Conservation (phyloP, 2,797 vertebrate species). For the Gymnocypris eckloni region DNA sequence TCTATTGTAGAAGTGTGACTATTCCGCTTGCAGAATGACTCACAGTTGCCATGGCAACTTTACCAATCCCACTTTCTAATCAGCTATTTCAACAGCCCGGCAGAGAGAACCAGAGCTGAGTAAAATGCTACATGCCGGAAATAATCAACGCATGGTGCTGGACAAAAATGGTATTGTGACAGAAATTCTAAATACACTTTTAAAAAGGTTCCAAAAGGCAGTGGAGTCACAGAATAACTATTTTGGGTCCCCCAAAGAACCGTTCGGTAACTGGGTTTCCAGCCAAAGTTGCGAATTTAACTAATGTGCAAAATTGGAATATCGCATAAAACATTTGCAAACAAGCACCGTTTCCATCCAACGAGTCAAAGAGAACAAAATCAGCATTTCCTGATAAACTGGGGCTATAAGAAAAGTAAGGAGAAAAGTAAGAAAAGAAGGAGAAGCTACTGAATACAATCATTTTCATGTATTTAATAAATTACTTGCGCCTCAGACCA, state of each 20-base stretch:
- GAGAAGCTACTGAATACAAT: no score
- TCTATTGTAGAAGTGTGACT: slow-evolving; percentile 77
- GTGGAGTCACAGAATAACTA: not conserved
- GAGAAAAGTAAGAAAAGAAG: no score
- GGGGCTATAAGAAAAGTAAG: no score
- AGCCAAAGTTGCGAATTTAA: no score
- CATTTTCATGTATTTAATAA: no score
- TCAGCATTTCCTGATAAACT: no score
- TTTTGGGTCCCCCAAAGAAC: not conserved
- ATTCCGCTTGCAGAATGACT: slow-evolving; percentile 85
- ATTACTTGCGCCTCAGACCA: no score
- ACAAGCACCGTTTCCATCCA: no score
- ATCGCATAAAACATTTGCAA: no score
- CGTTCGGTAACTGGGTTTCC: not conserved
- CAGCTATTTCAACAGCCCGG: slow-evolving; percentile 68
- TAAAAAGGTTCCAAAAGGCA: not conserved
- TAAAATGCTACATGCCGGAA: slow-evolving; percentile 49
- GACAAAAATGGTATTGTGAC: slow-evolving; percentile 36
- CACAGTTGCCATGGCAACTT: slow-evolving; percentile 81
- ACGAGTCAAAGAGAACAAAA: no score
- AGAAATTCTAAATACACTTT: slow-evolving; percentile 12
- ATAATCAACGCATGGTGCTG: slow-evolving; percentile 38
- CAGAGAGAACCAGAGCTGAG: not conserved
- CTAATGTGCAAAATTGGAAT: no score
- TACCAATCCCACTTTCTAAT: slow-evolving; percentile 75